Percentiles rank a stretch among this genome's conserved stretches.
Conservation (phyloP, 2,113 vertebrate species). For the Empidonax alnorum region DNA sequence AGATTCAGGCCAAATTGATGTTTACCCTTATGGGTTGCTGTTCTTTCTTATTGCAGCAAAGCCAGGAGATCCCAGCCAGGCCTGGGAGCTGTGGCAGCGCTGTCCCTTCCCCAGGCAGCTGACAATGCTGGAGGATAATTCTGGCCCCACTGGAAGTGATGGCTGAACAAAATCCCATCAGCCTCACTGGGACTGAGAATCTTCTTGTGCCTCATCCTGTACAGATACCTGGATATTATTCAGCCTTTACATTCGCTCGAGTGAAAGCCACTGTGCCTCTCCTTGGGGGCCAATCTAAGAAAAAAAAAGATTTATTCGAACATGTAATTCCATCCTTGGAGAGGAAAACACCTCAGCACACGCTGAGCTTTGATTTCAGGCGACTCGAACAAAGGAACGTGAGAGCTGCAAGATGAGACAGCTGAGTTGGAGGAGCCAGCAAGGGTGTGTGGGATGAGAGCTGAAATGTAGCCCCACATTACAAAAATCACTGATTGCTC, state of each 20-base stretch:
- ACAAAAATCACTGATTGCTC: background rate
- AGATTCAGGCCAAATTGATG: background rate
- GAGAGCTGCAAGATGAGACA: background rate
- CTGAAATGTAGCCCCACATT: background rate
- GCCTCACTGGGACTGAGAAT: background rate
- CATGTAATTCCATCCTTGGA: accelerated
- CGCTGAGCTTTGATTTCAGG: background rate
- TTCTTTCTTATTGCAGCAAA: background rate
- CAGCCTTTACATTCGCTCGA: background rate
- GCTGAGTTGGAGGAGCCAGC: background rate
- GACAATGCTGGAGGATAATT: accelerated
- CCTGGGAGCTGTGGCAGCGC: background rate
- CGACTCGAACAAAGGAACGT: background rate
- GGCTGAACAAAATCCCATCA: background rate
- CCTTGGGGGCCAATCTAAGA: background rate
- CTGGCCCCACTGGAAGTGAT: background rate
- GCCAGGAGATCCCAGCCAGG: background rate
- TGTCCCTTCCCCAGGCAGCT: background rate
- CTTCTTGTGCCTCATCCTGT: accelerated
- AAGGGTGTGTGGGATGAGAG: background rate
- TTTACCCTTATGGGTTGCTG: background rate
- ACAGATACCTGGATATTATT: background rate
- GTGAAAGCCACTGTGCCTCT: background rate
- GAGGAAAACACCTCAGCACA: background rate
- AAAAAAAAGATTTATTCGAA: background rate